phyloP scores from a whole-genome alignment of 2,888 invertebrate genomes.

The Trissolcus brochymenae region DNA sequence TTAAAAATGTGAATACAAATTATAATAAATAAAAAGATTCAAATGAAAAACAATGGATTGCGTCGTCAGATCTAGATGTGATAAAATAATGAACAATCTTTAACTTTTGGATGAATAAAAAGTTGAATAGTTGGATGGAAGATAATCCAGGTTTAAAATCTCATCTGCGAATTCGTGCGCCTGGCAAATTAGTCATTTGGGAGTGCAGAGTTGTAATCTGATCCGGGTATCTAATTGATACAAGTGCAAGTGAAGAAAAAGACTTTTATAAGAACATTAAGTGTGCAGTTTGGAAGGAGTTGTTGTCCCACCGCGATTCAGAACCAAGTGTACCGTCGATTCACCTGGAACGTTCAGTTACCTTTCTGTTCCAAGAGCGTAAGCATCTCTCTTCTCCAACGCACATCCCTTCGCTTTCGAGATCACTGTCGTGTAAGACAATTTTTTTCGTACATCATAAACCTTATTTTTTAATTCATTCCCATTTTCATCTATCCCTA shows the following conservation, averaged over 20 bases:
- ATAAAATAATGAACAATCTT: no score
- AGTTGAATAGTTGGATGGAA: no score
- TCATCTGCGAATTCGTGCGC: no score
- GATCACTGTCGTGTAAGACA: slow-evolving; percentile 32
- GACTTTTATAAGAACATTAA: slow-evolving; percentile 40
- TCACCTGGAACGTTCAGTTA: slow-evolving; percentile 69
- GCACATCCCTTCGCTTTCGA: slow-evolving; percentile 37
- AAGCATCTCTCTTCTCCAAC: slow-evolving; percentile 67
- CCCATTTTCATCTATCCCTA: not conserved
- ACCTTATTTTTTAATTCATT: not conserved
- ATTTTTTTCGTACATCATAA: not conserved
- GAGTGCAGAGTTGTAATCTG: no score
- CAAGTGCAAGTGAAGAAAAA: slow-evolving; percentile 58
- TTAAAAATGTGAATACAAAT: no score
- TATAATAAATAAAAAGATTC: no score
- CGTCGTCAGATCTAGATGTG: no score
- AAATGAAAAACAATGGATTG: no score
- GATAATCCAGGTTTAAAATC: no score
- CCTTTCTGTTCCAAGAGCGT: slow-evolving; percentile 73
- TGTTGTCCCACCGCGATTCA: slow-evolving; percentile 62
- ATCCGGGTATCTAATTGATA: slow-evolving; percentile 7
- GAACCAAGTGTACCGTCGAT: slow-evolving; percentile 63
- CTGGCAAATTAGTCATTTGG: no score
- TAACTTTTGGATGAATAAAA: no score
- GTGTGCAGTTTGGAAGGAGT: slow-evolving; percentile 65